Base-by-base conservation (phyloP, 2,113 vertebrate genomes). In the Rafetus swinhoei region DNA sequence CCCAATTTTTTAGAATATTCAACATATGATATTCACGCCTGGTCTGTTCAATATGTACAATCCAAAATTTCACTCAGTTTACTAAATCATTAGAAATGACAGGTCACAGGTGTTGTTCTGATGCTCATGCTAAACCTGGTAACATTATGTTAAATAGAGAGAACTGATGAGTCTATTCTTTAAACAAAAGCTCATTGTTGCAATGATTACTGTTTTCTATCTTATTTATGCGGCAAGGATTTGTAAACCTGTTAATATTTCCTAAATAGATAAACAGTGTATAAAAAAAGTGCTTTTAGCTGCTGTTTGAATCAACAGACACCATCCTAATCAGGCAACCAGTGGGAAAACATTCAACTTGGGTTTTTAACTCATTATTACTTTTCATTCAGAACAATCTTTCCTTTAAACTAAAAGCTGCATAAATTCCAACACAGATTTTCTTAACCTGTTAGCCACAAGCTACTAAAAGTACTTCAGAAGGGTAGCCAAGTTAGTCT, bases 231-330 rank as follows among this genome's bases (percentile, higher is more conserved):
- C 35, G 16, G 65, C 16, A 69, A 69, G 32, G 32, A 69, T 69
- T 35, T 69, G 65, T 69, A 69, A 69, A 69, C 32, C 32, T 19
- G 65, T 69, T 35, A 69, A 18, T 69, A 69, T 69, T 69, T 69
- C 32, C 32, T 69, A 69, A 69, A 69, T 19, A 35, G 65, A 69
- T 69, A 69, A 69, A n/a, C 7, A 69, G 7, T 35, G 16, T 35
- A 25, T 54, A 65, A 62, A 86, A 52, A 74, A 97, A 97, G 84
- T 45, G 77, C 72, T 94, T 93, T 94, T 94, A 95, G 95, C 85
- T 39, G 1, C 96, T 90, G 92, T 96, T 95, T 95, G 94, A 97
- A 94, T 93, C 95, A 96, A 94, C 95, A 89, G 92, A 81, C 94
- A 57, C n/a, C 65, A 86, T 94, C 32, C 0, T 3, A 95, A 96